Base-by-base conservation (phyloP, 2,888 invertebrate genomes). In the Polyommatus iphigenia region DNA sequence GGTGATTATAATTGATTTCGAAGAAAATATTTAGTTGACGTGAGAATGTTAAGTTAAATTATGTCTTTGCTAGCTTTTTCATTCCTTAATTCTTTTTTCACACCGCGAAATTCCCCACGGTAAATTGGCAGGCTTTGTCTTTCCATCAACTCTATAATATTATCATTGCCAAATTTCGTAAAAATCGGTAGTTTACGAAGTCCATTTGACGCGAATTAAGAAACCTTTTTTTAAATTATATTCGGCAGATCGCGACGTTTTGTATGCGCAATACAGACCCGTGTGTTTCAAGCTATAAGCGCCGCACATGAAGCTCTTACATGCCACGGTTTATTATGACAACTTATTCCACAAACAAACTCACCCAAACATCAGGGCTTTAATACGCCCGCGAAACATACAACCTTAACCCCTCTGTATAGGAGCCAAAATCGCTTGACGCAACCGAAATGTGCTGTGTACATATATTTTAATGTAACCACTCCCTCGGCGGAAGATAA, bases 271-370 rank as follows among this genome's bases (percentile, higher is more conserved):
- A 54, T 73, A 15, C 20, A n/a, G 13, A 2, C 76, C 76, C 77
- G 78, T 82, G 79, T 80, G 24, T 78, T 79, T 46, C 77, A 72
- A 54, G 78, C 79, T 79, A 79, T 78, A 78, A 80, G 79, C 78
- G 78, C 71, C 76, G 78, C 79, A 79, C 79, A 82, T 80, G 81
- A 81, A 82, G 80, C 80, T 81, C 81, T 82, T 80, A 78, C 80
- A 81, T 78, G 80, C 80, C 80, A 79, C 79, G 79, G 79, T 80
- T 81, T 80, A 81, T 81, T 81, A 81, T 81, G 81, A 81, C 80
- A 81, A 81, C 80, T 81, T 82, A 81, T 80, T 82, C 80, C 78
- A 77, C 79, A 80, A 79, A 80, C 81, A 81, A 78, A 79, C 78
- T 78, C 77, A 71, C 76, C 78, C 78, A 76, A 76, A 79, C 78